phyloP scores from a whole-genome alignment of 2,888 invertebrate genomes.

The Anoncus sp. region DNA sequence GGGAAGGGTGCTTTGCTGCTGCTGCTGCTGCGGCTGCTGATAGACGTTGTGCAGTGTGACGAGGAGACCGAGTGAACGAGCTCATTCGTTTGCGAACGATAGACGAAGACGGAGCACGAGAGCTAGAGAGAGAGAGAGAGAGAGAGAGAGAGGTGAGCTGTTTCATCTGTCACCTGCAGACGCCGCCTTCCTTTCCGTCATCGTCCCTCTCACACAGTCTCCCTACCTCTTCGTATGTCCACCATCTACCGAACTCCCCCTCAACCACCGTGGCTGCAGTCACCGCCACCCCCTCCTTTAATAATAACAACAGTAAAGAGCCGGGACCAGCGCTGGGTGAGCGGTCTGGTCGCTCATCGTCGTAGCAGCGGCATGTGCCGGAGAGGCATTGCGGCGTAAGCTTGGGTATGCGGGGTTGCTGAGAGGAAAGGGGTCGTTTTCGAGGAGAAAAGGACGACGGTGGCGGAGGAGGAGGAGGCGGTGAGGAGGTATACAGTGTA shows the following conservation, averaged over 20 bases:
- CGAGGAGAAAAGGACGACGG: constrained; percentile 57
- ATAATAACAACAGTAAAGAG: constrained; percentile 83
- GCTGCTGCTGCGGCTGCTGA: constrained; percentile 46
- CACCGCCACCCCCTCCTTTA: constrained; percentile 75
- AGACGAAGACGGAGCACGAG: constrained; percentile 49
- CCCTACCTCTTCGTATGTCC: constrained; percentile 50
- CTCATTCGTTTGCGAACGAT: constrained; percentile 54
- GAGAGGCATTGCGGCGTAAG: constrained; percentile 56
- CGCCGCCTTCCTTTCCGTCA: constrained; percentile 83
- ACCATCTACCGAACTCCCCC: constrained; percentile 48
- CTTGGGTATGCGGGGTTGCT: constrained; percentile 38
- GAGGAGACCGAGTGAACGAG: constrained; percentile 61
- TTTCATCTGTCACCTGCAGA: constrained; percentile 84
- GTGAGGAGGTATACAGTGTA: constrained; percentile 70
- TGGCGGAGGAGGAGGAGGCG: constrained; percentile 46
- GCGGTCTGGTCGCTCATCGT: constrained; percentile 70
- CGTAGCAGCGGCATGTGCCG: constrained; percentile 65
- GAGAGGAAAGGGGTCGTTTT: constrained; percentile 52
- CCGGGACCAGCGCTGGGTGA: constrained; percentile 69
- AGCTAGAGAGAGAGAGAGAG: constrained; percentile 32
- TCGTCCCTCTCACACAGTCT: constrained; percentile 78
- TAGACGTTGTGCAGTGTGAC: constrained; percentile 60
- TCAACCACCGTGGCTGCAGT: constrained; percentile 56
- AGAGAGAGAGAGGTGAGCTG: constrained; percentile 69
- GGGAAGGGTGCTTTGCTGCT: constrained; percentile 58